These are phyloP conservation scores for Ostrea edulis DNA, from an alignment of 1,140 invertebrate species.

Conservation along the genomic window DNA sequence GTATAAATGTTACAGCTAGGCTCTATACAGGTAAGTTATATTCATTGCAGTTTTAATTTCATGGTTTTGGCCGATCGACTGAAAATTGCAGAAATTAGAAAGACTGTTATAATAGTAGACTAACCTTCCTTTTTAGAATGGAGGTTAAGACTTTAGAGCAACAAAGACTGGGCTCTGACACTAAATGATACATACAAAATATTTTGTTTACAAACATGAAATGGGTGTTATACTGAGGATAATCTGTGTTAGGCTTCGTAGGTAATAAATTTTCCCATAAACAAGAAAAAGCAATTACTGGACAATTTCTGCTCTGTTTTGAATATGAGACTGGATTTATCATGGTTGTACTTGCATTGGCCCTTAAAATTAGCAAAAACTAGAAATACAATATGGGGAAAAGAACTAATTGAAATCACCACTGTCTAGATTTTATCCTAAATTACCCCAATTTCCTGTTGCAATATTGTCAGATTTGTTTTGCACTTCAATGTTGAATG, in stretches of 20 bases:
- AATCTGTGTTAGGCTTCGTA: constrained; percentile 2
- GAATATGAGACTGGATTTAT: neutral
- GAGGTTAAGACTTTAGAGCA: neutral
- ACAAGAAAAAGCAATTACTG: constrained; percentile 28
- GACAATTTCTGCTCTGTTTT: neutral
- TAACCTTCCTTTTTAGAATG: neutral
- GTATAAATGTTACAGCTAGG: too few relatives aligned
- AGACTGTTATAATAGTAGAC: too few relatives aligned
- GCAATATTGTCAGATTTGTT: constrained; percentile 25
- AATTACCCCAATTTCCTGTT: constrained; percentile 31
- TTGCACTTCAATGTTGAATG: constrained; percentile 2
- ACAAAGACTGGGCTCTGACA: neutral
- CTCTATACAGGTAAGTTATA: too few relatives aligned
- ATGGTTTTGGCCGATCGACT: too few relatives aligned
- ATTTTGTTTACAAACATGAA: neutral
- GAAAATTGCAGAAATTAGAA: too few relatives aligned
- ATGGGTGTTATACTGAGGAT: neutral
- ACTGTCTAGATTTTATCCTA: neutral
- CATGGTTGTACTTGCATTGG: neutral
- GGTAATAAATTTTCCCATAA: neutral
- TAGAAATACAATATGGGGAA: neutral
- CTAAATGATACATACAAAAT: neutral
- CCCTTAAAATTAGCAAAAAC: constrained; percentile 5
- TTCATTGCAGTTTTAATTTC: too few relatives aligned
- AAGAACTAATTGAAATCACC: constrained; percentile 12